Percentiles rank a stretch among this genome's conserved stretches.
Conservation (phyloP, 1,140 invertebrate genomes). For the Anastrepha ludens region DNA sequence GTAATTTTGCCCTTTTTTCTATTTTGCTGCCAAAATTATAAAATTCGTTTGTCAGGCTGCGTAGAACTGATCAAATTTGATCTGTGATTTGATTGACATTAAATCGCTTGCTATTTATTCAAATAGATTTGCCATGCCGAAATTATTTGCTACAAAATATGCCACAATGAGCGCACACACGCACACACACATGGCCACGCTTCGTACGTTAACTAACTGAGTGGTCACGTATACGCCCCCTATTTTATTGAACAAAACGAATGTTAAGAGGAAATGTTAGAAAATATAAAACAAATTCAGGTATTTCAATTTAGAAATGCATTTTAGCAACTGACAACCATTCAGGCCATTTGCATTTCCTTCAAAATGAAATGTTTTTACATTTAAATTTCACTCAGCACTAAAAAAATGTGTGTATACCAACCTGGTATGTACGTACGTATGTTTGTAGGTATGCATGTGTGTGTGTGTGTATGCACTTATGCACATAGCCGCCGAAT, state of each 20-base stretch:
- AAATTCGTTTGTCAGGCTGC: too few relatives aligned
- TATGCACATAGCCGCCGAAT: background rate
- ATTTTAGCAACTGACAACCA: slow-evolving; percentile 13
- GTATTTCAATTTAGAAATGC: slow-evolving; percentile 49
- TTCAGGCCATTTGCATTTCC: slow-evolving; percentile 33
- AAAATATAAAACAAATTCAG: background rate
- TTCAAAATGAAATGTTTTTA: slow-evolving; percentile 47
- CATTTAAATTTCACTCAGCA: slow-evolving; percentile 44
- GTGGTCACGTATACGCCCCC: slow-evolving; percentile 34
- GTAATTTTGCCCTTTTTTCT: too few relatives aligned
- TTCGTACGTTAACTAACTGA: background rate
- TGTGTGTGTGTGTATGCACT: background rate
- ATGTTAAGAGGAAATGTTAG: background rate
- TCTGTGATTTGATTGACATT: background rate
- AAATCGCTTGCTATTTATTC: background rate
- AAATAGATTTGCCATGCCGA: background rate
- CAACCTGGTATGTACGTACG: background rate
- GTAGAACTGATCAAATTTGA: background rate
- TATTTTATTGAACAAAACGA: background rate
- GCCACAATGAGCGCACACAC: background rate
- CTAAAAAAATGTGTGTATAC: background rate
- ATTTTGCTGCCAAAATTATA: too few relatives aligned
- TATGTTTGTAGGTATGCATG: background rate
- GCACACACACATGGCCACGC: background rate
- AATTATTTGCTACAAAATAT: background rate